phyloP scores from a whole-genome alignment of 2,113 vertebrate species.

The Bos indicus region DNA sequence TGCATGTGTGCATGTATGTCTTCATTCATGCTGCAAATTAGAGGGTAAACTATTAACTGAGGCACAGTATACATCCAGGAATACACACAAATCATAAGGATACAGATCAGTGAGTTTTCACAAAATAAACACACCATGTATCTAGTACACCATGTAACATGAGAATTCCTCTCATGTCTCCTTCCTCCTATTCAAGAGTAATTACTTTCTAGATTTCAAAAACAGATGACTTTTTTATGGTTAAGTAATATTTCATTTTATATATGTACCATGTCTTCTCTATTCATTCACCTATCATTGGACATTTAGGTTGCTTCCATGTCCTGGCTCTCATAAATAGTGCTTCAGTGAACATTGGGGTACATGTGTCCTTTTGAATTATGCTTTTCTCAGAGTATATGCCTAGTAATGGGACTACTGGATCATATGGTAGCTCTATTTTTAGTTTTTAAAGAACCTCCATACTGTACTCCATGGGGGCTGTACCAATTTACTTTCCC shows the following conservation, averaged over 20 bases:
- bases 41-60: no score
- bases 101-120: background rate
- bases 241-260: background rate
- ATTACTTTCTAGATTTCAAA: no score
- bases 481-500: background rate
- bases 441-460: background rate
- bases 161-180: background rate
- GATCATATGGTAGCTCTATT: background rate
- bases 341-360: background rate
- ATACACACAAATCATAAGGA: background rate
- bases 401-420: background rate
- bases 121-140: background rate
- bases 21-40: background rate
- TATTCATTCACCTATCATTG: background rate
- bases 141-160: background rate
- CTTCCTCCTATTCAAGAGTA: background rate
- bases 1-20: rapidly evolving
- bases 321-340: background rate
- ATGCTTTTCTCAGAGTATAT: background rate
- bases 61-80: background rate
- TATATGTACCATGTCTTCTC: background rate
- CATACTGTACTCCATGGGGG: background rate
- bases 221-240: background rate
- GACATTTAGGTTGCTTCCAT: background rate
- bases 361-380: background rate